Percentiles rank a stretch among this genome's conserved stretches.
phyloP scores from a whole-genome alignment of 2,113 vertebrate species.

The Hemiscyllium ocellatum region DNA sequence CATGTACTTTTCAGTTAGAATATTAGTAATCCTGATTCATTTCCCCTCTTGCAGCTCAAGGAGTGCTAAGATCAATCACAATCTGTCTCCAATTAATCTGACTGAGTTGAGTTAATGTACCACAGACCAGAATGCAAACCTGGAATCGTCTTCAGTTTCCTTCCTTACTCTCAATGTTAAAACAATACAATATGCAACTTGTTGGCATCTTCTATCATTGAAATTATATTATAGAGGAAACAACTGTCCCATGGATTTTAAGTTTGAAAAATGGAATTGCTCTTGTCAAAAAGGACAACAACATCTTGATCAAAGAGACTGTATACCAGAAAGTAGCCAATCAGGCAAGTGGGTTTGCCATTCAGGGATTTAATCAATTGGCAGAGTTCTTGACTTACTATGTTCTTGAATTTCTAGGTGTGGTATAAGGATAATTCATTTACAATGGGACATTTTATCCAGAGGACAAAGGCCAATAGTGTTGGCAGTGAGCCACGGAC shows the following conservation, averaged over 20 bases:
- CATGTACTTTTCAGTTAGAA: background rate
- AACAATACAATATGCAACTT: background rate
- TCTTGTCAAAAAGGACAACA: constrained; percentile 68
- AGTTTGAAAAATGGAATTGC: constrained; percentile 79
- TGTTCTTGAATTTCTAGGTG: constrained; percentile 61
- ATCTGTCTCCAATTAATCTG: background rate
- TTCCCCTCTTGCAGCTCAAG: background rate
- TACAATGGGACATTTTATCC: constrained; percentile 88
- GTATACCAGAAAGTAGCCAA: too few relatives aligned
- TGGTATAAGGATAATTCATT: constrained; percentile 75
- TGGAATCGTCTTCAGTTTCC: background rate
- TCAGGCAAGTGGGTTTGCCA: constrained; percentile 61
- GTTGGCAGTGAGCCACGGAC: constrained; percentile 78
- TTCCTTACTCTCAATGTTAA: background rate
- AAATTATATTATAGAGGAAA: constrained; percentile 51
- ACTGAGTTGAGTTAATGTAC: background rate
- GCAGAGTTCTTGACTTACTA: background rate
- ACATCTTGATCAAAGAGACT: constrained; percentile 76
- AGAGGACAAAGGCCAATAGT: constrained; percentile 76
- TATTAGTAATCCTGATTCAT: background rate
- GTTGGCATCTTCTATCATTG: background rate
- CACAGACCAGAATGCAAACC: background rate
- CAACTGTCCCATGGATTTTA: constrained; percentile 76
- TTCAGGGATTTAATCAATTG: background rate
- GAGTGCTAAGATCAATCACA: background rate